These are phyloP conservation scores for Xylophagus ater DNA, from an alignment of 2,888 invertebrate species.

Conservation along the genomic window DNA sequence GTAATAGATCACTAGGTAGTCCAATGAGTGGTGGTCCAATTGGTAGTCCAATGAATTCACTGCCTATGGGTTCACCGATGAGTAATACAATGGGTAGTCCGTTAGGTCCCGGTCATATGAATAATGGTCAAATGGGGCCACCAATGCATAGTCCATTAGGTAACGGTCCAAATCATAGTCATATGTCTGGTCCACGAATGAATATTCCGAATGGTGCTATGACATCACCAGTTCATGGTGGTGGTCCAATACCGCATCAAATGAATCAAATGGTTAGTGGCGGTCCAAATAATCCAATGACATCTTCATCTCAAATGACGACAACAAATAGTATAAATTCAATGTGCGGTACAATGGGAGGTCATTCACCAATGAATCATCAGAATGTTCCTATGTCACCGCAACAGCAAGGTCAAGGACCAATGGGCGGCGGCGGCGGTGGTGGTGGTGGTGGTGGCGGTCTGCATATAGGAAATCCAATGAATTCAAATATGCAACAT, in stretches of 20 bases:
- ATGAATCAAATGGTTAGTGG: constrained; percentile 45
- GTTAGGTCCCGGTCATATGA: constrained; percentile 39
- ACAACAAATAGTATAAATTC: constrained; percentile 36
- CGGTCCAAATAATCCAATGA: constrained; percentile 36
- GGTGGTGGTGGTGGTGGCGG: constrained; percentile 38
- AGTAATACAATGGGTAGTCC: constrained; percentile 57
- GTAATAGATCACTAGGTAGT: constrained; percentile 52
- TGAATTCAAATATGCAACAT: constrained; percentile 18
- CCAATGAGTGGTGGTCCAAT: constrained; percentile 52
- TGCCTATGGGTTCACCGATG: constrained; percentile 62
- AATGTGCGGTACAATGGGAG: constrained; percentile 36
- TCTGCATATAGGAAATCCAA: constrained; percentile 12
- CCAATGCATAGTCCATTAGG: constrained; percentile 64
- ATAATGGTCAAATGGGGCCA: constrained; percentile 63
- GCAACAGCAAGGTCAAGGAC: constrained; percentile 42
- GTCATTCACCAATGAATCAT: constrained; percentile 31
- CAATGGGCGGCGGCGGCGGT: constrained; percentile 26
- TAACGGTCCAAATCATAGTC: constrained; percentile 46
- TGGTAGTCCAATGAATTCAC: constrained; percentile 55
- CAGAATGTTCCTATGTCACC: constrained; percentile 40
- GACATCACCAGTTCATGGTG: constrained; percentile 42
- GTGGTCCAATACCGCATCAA: constrained; percentile 40
- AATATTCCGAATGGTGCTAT: constrained; percentile 49
- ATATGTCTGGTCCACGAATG: constrained; percentile 37
- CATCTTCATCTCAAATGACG: constrained; percentile 19